phyloP scores from a whole-genome alignment of 2,113 vertebrate genomes.

The Nettapus auritus region DNA sequence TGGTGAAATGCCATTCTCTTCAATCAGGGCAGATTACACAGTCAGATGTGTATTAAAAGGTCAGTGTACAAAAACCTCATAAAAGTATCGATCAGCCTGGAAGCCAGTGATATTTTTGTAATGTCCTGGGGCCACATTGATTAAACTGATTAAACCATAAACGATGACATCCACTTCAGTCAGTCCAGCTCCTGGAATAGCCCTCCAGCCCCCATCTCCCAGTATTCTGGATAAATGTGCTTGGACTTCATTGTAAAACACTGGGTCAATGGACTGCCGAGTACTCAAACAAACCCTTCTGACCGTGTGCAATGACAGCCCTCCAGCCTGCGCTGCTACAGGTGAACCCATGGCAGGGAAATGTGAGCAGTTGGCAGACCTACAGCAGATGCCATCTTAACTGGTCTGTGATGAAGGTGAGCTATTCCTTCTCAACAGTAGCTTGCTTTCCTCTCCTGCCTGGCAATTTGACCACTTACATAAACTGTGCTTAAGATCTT shows the following conservation, averaged over 20 bases:
- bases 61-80: slow-evolving; percentile 14
- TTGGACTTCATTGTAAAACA: slow-evolving; percentile 73
- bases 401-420: slow-evolving; percentile 1
- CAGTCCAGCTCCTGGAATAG: slow-evolving; percentile 71
- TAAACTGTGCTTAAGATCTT: not conserved
- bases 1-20: slow-evolving; percentile 3
- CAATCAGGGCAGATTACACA: not conserved
- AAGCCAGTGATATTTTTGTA: slow-evolving; percentile 53
- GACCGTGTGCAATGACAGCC: slow-evolving; percentile 52
- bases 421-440: not conserved
- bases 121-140: slow-evolving; percentile 20
- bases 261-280: slow-evolving; percentile 66
- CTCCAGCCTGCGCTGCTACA: slow-evolving; percentile 32
- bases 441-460: not conserved
- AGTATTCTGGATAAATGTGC: slow-evolving; percentile 79
- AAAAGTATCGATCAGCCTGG: slow-evolving; percentile 4
- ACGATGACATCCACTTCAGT: not conserved
- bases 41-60: slow-evolving; percentile 16
- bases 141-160: slow-evolving; percentile 52
- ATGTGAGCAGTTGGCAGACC: slow-evolving; percentile 22
- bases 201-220: slow-evolving; percentile 45
- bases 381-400: not conserved
- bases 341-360: slow-evolving; percentile 19
- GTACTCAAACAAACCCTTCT: slow-evolving; percentile 77
- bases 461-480: not conserved